Conservation (phyloP, 2,797 vertebrate genomes). For the Tinamus major region DNA sequence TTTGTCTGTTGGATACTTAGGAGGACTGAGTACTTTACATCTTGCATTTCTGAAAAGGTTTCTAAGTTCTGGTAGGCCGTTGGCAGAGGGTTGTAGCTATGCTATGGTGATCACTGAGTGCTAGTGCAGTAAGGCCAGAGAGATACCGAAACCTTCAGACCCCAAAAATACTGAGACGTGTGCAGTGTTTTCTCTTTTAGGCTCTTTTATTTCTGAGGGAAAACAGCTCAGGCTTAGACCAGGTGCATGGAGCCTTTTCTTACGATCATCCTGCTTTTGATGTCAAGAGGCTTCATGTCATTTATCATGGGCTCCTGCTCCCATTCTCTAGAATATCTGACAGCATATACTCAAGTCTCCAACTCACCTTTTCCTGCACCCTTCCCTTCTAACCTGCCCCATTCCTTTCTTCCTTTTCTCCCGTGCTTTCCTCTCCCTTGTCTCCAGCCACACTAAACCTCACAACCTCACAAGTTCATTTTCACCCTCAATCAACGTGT, state of each 20-base stretch:
- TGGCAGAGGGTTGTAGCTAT: neutral
- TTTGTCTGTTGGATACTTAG: neutral
- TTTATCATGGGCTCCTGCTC: slow-evolving; percentile 62
- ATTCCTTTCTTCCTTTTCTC: slow-evolving; percentile 42
- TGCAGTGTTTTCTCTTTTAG: neutral
- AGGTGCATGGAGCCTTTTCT: slow-evolving; percentile 14
- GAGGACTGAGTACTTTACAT: neutral
- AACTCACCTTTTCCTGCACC: slow-evolving; percentile 42
- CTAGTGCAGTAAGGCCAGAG: neutral
- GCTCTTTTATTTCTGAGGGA: neutral
- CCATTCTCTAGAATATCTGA: slow-evolving; percentile 64
- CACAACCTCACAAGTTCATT: slow-evolving; percentile 38
- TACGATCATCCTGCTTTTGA: slow-evolving; percentile 38
- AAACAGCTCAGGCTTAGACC: slow-evolving; percentile 10
- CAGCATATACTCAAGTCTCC: slow-evolving; percentile 52
- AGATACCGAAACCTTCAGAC: neutral
- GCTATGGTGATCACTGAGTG: neutral
- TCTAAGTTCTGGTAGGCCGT: neutral
- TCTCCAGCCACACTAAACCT: slow-evolving; percentile 65
- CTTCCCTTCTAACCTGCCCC: slow-evolving; percentile 42
- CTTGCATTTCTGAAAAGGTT: neutral
- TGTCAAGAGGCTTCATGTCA: slow-evolving; percentile 55
- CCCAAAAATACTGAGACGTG: neutral
- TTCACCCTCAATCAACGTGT: slow-evolving; percentile 31
- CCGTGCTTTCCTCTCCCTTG: slow-evolving; percentile 8